Conservation (phyloP, 2,797 vertebrate genomes). For the Eulemur albifrons region DNA sequence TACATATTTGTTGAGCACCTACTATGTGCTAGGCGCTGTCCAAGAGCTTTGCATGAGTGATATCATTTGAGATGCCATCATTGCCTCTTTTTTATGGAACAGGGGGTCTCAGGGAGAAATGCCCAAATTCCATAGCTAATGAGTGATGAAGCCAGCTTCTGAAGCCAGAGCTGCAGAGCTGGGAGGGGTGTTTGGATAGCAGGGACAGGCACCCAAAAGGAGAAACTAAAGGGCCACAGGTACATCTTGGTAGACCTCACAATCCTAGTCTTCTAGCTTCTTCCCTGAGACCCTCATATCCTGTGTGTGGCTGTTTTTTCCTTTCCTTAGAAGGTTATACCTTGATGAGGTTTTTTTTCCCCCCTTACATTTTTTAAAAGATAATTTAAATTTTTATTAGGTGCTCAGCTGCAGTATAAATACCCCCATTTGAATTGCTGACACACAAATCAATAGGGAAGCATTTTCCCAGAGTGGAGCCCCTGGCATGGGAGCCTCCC, state of each 20-base stretch:
- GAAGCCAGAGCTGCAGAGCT: background rate
- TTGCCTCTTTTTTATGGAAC: background rate
- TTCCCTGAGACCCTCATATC: background rate
- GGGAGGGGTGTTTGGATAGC: background rate
- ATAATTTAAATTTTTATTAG: constrained; percentile 82
- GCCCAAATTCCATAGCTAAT: background rate
- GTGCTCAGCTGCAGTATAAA: constrained; percentile 76
- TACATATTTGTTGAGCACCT: background rate
- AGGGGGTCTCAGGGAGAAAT: background rate
- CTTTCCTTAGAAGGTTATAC: background rate
- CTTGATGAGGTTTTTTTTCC: background rate
- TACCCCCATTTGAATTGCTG: constrained; percentile 76
- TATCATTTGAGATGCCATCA: background rate
- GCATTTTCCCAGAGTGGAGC: constrained; percentile 49
- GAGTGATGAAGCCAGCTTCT: background rate
- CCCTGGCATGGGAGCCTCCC: constrained; percentile 2
- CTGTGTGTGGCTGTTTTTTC: background rate
- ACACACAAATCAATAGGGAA: constrained; percentile 74
- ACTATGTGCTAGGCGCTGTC: background rate
- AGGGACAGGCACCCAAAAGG: background rate
- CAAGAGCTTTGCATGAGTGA: background rate
- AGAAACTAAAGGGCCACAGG: background rate
- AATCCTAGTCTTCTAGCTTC: background rate
- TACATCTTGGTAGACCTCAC: background rate
- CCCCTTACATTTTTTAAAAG: background rate